Evolutionary conservation across 1,140 invertebrate species (phyloP).

Genomic region (Bombus difficillimus): DNA sequence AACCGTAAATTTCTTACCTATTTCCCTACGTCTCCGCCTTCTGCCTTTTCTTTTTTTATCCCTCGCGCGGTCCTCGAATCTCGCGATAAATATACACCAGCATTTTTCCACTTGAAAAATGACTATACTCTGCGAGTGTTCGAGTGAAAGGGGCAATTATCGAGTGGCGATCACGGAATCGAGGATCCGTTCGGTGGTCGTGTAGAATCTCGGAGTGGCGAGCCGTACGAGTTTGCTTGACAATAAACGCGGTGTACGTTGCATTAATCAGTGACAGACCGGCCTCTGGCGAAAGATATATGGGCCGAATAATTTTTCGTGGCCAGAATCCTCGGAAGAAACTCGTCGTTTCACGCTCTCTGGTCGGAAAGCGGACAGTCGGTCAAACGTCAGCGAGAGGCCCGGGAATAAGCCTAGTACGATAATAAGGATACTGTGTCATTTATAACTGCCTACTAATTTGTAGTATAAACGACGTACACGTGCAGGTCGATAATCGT

Average conservation of each 20-base stretch:
- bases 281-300: not conserved
- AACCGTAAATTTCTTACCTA: conserved; percentile 32
- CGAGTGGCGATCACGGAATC: not conserved
- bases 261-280: conserved; percentile 32
- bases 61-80: not conserved
- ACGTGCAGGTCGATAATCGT: conserved; percentile 63
- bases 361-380: conserved; percentile 20
- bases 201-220: not conserved
- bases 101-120: not conserved
- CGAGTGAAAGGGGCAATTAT: not conserved
- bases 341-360: conserved; percentile 24
- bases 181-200: not conserved
- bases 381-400: conserved; percentile 45
- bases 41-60: not conserved
- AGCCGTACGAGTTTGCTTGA: no score
- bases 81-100: not conserved
- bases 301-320: conserved; percentile 23
- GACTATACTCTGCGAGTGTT: not conserved
- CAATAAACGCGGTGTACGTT: conserved; percentile 1
- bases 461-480: conserved; percentile 75
- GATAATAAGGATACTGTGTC: conserved; percentile 70
- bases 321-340: conserved; percentile 19
- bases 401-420: conserved; percentile 53
- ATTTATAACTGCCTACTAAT: conserved; percentile 81
- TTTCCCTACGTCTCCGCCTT: not conserved